Conservation (phyloP, 1,140 invertebrate genomes). For the Bathynomus jamesi region DNA sequence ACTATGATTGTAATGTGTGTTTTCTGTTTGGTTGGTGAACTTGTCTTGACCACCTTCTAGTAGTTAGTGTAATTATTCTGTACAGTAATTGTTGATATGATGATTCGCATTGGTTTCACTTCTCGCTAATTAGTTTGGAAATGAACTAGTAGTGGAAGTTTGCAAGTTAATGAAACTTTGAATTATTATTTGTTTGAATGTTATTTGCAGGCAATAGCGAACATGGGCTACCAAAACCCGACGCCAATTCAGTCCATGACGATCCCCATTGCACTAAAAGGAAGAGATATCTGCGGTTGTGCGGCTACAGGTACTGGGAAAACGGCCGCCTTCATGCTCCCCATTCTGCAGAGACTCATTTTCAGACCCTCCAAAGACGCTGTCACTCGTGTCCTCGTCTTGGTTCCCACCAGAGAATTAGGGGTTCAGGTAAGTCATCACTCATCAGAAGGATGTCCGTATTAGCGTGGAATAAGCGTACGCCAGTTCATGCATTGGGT, state of each 20-base stretch:
- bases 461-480: too few relatives aligned
- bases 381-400: conserved; percentile 76
- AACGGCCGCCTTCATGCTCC: conserved; percentile 97
- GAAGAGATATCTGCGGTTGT: conserved; percentile 88
- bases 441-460: not conserved
- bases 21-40: too few relatives aligned
- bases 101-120: too few relatives aligned
- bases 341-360: conserved; percentile 85
- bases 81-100: too few relatives aligned
- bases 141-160: too few relatives aligned
- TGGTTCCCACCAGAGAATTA: conserved; percentile 94
- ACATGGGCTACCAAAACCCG: conserved; percentile 81
- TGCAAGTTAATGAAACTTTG: too few relatives aligned
- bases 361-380: conserved; percentile 56
- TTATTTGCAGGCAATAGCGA: conserved; percentile 61
- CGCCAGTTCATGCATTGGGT: too few relatives aligned
- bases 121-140: too few relatives aligned
- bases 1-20: too few relatives aligned
- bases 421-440: conserved; percentile 67
- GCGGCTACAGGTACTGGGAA: conserved; percentile 97
- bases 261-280: conserved; percentile 84
- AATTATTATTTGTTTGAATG: too few relatives aligned
- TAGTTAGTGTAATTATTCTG: too few relatives aligned
- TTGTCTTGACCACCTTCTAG: too few relatives aligned
- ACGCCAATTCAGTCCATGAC: conserved; percentile 94